A percentile compares a stretch with the other conserved stretches of the same genome.
Conservation (phyloP, 2,888 invertebrate species). For the Dasysyrphus tricinctus region DNA sequence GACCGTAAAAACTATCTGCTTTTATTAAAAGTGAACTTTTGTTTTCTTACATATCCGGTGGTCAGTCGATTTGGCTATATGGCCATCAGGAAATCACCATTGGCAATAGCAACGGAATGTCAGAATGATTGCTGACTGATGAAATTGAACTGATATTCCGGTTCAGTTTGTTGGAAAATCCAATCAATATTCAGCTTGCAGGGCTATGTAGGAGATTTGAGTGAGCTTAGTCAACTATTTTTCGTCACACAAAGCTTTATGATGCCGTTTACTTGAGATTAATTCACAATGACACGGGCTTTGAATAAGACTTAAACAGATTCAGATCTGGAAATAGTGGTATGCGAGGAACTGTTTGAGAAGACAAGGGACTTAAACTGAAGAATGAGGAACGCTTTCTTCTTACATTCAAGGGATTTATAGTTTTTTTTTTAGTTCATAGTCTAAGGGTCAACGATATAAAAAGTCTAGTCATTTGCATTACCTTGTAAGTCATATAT, state of each 20-base stretch:
- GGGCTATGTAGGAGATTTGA: constrained; percentile 22
- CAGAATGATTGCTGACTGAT: constrained; percentile 40
- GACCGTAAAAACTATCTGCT: background rate
- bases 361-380: no score
- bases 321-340: background rate
- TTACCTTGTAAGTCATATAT: no score
- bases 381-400: no score
- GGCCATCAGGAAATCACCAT: background rate
- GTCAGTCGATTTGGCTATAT: background rate
- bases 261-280: constrained; percentile 24
- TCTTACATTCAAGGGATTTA: no score
- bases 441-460: no score
- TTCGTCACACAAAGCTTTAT: constrained; percentile 13
- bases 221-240: constrained; percentile 13
- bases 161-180: constrained; percentile 65
- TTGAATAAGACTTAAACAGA: background rate
- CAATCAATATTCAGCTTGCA: constrained; percentile 52
- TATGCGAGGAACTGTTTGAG: no score
- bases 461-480: no score
- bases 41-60: constrained; percentile 13
- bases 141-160: constrained; percentile 53
- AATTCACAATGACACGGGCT: background rate
- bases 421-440: no score
- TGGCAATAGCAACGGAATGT: background rate
- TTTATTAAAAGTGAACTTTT: constrained; percentile 10